A percentile compares a stretch with the other conserved stretches of the same genome.
Evolutionary conservation across 2,797 vertebrate species (phyloP).

Genomic region (Pseudomugil gertrudae): DNA sequence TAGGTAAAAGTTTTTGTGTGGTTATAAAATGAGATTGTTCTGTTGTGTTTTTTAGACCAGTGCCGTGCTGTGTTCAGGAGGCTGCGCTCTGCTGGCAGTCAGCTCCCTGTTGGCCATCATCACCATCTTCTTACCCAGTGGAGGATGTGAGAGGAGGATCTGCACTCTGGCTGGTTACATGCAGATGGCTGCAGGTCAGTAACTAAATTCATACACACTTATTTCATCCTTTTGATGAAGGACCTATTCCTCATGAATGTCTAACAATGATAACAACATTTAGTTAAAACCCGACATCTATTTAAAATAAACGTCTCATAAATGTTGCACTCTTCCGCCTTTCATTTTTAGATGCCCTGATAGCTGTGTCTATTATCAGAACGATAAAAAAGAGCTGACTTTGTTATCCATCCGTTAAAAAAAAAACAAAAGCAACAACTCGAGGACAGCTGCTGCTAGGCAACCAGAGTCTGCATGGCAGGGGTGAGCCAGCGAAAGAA

Average conservation of each 20-base stretch:
- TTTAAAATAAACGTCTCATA: conserved; percentile 3
- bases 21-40: conserved; percentile 9
- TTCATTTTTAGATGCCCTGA: conserved; percentile 32
- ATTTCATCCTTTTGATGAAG: neutral
- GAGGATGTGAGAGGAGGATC: conserved; percentile 88
- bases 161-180: conserved; percentile 94
- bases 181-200: conserved; percentile 92
- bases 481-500: conserved; percentile 44
- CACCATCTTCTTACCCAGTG: conserved; percentile 90
- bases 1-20: conserved; percentile 8
- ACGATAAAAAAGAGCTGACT: conserved; percentile 47
- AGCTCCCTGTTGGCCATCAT: conserved; percentile 91
- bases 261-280: neutral
- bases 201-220: conserved; percentile 8
- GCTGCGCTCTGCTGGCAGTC: conserved; percentile 90
- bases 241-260: conserved; percentile 1
- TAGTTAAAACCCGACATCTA: neutral
- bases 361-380: conserved; percentile 30
- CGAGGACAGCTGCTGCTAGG: conserved; percentile 79
- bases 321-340: conserved; percentile 9
- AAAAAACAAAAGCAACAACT: conserved; percentile 55
- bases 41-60: conserved; percentile 86
- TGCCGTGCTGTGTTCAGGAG: conserved; percentile 90
- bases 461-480: conserved; percentile 54
- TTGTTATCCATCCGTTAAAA: conserved; percentile 60